Conservation (phyloP, 2,888 invertebrate genomes). For the Dicyrtoma fusca region DNA sequence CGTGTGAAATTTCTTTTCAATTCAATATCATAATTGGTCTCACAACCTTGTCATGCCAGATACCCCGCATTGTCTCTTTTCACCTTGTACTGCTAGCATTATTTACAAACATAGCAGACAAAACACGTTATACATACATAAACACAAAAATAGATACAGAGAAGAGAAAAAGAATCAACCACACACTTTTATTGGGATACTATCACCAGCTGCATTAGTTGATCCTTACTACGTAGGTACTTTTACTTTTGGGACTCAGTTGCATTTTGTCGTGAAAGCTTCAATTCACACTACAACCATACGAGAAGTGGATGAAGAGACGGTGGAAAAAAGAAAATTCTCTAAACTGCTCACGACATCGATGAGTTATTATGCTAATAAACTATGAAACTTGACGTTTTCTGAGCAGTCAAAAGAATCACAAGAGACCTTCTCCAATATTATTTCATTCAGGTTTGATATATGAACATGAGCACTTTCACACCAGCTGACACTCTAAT, state of each 20-base stretch:
- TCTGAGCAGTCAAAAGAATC: constrained; percentile 21
- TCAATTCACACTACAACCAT: no score
- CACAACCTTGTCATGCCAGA: constrained; percentile 2
- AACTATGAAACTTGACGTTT: constrained; percentile 28
- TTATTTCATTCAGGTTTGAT: constrained; percentile 29
- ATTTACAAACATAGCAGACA: constrained; percentile 1
- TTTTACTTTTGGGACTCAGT: no score
- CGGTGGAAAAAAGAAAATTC: no score
- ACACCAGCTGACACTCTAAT: constrained; percentile 32
- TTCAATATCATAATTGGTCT: constrained; percentile 17
- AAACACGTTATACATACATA: no score
- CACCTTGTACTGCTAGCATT: not conserved
- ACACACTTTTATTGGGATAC: no score
- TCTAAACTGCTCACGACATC: constrained; percentile 14
- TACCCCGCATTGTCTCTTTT: not conserved
- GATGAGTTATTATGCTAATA: constrained; percentile 33
- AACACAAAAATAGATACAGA: no score
- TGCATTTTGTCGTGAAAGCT: no score
- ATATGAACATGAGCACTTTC: constrained; percentile 30
- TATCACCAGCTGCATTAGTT: no score
- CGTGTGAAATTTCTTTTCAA: not conserved
- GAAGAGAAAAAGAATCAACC: no score
- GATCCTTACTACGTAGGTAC: no score
- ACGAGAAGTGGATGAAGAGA: no score
- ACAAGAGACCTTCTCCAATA: constrained; percentile 12